Conservation (phyloP, 2,113 vertebrate species). For the Vicugna pacos region DNA sequence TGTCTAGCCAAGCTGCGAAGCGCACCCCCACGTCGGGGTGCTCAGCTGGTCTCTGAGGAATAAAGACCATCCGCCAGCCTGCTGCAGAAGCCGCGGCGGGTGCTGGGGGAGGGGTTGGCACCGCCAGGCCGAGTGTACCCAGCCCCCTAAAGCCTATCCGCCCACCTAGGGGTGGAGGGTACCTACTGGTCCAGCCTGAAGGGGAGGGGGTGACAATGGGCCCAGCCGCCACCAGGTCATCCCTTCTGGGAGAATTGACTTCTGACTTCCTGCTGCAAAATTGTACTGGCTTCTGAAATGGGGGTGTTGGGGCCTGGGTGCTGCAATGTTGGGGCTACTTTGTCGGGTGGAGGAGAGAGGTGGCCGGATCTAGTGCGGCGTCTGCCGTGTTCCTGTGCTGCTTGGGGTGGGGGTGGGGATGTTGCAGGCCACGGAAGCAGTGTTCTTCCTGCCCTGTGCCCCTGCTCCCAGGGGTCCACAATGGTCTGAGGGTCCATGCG, state of each 20-base stretch:
- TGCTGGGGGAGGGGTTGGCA: constrained; percentile 74
- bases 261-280: background rate
- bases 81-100: constrained; percentile 4
- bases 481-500: background rate
- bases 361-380: background rate
- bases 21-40: constrained; percentile 7
- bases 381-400: background rate
- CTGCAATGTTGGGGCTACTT: background rate
- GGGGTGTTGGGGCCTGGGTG: background rate
- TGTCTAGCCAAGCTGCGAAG: background rate
- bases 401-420: background rate
- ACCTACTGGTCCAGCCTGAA: background rate
- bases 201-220: background rate
- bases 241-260: background rate
- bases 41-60: constrained; percentile 38
- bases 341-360: background rate
- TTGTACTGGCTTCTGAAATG: background rate
- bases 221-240: background rate
- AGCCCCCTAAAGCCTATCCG: background rate
- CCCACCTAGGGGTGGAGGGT: background rate
- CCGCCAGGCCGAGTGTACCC: constrained; percentile 41
- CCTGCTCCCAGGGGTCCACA: background rate
- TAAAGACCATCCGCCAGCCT: constrained; percentile 47
- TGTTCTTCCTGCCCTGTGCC: background rate
- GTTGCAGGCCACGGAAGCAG: background rate